A percentile compares a stretch with the other conserved stretches of the same genome.
phyloP scores from a whole-genome alignment of 2,888 invertebrate genomes.

The Agrochola lota region DNA sequence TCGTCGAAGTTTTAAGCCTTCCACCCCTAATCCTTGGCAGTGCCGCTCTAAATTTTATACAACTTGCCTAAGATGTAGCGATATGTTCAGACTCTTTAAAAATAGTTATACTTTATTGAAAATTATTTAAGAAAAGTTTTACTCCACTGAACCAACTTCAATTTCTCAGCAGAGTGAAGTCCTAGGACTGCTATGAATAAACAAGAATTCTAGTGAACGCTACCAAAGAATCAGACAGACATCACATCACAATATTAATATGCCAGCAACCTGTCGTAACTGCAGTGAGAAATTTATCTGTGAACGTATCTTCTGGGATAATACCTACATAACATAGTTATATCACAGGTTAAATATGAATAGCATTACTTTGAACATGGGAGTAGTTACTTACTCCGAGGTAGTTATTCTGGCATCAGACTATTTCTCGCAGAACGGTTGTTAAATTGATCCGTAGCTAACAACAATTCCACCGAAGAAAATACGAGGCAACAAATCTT shows the following conservation, averaged over 20 bases:
- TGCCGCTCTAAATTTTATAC: constrained; percentile 75
- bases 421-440: constrained; percentile 42
- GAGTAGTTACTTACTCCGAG: constrained; percentile 21
- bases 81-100: constrained; percentile 56
- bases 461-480: constrained; percentile 62
- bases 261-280: constrained; percentile 8
- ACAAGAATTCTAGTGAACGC: neutral
- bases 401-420: constrained; percentile 45
- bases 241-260: constrained; percentile 3
- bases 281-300: constrained; percentile 18
- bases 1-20: constrained; percentile 76
- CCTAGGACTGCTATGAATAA: neutral
- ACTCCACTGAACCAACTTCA: neutral
- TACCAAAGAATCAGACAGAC: constrained; percentile 5
- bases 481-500: constrained; percentile 76
- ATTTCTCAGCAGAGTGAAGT: neutral
- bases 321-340: constrained; percentile 7
- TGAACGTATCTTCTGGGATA: constrained; percentile 12
- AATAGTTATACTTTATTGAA: constrained; percentile 20
- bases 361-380: constrained; percentile 60
- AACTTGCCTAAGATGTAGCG: constrained; percentile 74
- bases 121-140: constrained; percentile 18
- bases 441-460: constrained; percentile 65
- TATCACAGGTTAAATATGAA: constrained; percentile 23
- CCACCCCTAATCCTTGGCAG: constrained; percentile 74